phyloP scores from a whole-genome alignment of 2,797 vertebrate species.

The Arrhamphus sclerolepis region DNA sequence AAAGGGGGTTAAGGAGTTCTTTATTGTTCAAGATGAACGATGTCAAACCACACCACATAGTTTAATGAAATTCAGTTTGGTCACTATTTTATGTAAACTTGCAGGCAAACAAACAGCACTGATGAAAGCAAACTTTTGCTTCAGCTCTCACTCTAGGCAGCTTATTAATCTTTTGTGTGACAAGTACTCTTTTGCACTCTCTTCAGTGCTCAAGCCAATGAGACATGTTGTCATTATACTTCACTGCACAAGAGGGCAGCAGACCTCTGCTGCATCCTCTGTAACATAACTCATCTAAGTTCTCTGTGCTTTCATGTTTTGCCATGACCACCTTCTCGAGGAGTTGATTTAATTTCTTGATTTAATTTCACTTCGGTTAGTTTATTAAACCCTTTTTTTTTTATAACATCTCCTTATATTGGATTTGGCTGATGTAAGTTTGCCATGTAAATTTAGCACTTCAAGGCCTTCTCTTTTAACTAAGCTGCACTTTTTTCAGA shows the following conservation, averaged over 20 bases:
- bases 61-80: neutral
- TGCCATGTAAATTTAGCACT: conserved; percentile 33
- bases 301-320: conserved; percentile 22
- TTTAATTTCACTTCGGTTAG: conserved; percentile 42
- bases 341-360: conserved; percentile 53
- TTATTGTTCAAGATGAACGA: too few relatives aligned
- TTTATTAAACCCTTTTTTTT: conserved; percentile 28
- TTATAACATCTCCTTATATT: conserved; percentile 38
- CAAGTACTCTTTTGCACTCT: neutral
- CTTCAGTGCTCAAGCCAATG: neutral
- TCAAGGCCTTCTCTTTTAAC: conserved; percentile 26
- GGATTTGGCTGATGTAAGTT: conserved; percentile 35
- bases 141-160: neutral
- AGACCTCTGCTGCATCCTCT: conserved; percentile 52
- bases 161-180: neutral
- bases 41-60: neutral
- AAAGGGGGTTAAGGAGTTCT: too few relatives aligned
- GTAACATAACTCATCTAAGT: neutral
- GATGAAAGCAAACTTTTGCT: neutral
- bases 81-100: neutral
- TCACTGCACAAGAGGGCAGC: conserved; percentile 67
- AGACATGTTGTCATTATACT: conserved; percentile 2
- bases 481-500: conserved; percentile 20
- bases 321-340: conserved; percentile 32
- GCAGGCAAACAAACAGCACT: too few relatives aligned